Percentiles rank a stretch among this genome's conserved stretches.
These are phyloP conservation scores for Prunella strophiata DNA, from an alignment of 2,797 vertebrate genomes.

Conservation along the genomic window DNA sequence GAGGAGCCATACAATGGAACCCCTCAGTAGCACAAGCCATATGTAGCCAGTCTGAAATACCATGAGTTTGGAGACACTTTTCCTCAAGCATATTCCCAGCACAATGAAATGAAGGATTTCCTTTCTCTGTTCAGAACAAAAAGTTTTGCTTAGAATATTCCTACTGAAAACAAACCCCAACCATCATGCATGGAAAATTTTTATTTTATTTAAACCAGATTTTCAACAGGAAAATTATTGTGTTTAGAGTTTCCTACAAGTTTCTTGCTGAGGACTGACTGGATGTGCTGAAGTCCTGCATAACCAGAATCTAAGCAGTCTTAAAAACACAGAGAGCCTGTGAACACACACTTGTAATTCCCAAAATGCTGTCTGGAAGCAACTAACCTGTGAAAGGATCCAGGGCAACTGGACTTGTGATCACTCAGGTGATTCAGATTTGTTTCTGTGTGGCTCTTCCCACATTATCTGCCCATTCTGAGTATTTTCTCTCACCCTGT, in stretches of 20 bases:
- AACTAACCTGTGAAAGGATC: background rate
- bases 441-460: background rate
- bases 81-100: slow-evolving; percentile 1
- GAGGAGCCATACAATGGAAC: background rate
- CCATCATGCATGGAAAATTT: background rate
- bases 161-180: background rate
- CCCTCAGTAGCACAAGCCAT: background rate
- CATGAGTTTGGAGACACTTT: background rate
- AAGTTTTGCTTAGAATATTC: slow-evolving; percentile 12
- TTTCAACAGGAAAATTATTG: background rate
- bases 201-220: slow-evolving; percentile 50
- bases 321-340: background rate
- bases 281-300: background rate
- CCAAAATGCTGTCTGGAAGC: background rate
- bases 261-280: background rate
- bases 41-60: background rate
- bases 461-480: background rate
- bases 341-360: background rate
- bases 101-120: slow-evolving; percentile 43
- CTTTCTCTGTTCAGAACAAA: slow-evolving; percentile 35
- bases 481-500: background rate
- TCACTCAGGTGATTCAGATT: background rate
- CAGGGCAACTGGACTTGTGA: background rate
- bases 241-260: background rate
- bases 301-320: background rate